These are phyloP conservation scores for Corbicula japonica DNA, from an alignment of 2,888 invertebrate species.

Conservation along the genomic window DNA sequence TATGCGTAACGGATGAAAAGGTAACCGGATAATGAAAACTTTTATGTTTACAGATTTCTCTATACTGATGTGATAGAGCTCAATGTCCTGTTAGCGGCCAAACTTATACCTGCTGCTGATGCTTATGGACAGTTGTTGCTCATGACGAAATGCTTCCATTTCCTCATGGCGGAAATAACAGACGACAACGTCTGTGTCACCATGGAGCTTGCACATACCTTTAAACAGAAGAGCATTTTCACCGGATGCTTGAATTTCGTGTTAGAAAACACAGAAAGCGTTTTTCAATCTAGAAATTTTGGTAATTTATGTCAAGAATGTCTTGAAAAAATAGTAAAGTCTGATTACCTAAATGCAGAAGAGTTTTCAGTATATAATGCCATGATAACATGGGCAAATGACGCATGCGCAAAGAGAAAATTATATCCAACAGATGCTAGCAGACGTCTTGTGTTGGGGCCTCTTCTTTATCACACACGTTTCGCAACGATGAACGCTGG, in stretches of 20 bases:
- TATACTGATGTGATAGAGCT: conserved; percentile 53
- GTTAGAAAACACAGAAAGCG: conserved; percentile 55
- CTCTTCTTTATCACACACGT: conserved; percentile 37
- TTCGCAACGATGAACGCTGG: conserved; percentile 51
- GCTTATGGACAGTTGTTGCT: conserved; percentile 41
- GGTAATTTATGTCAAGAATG: conserved; percentile 45
- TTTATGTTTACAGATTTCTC: conserved; percentile 56
- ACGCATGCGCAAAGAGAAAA: conserved; percentile 44
- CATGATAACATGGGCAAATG: conserved; percentile 55
- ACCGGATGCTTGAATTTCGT: conserved; percentile 56
- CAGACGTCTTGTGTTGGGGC: conserved; percentile 47
- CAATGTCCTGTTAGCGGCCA: conserved; percentile 12
- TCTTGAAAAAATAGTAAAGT: conserved; percentile 50
- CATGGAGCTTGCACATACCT: conserved; percentile 48
- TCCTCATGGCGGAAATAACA: conserved; percentile 51
- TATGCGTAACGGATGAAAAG: too few species aligned
- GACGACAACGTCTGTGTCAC: conserved; percentile 54
- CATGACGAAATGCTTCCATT: conserved; percentile 37
- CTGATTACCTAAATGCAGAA: conserved; percentile 57
- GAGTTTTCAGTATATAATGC: conserved; percentile 57
- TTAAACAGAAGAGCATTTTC: conserved; percentile 28
- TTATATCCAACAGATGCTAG: conserved; percentile 38
- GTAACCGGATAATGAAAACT: too few species aligned
- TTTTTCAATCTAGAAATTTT: conserved; percentile 41
- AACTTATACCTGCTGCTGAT: conserved; percentile 27